These are phyloP conservation scores for Leucosticte australis DNA, from an alignment of 2,113 vertebrate species.

Conservation along the genomic window DNA sequence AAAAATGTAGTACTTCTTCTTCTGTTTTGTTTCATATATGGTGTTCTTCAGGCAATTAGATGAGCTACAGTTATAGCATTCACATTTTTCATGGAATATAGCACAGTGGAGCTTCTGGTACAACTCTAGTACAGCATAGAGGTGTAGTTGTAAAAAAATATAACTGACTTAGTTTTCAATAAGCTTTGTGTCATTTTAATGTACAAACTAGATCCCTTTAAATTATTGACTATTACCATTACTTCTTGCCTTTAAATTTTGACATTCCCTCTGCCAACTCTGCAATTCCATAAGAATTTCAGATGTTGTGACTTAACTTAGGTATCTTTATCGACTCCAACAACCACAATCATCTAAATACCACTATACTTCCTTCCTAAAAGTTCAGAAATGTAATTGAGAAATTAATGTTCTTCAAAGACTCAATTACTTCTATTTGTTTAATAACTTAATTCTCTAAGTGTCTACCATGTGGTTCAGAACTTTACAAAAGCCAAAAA, in stretches of 20 bases:
- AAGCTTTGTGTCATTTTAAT: not conserved
- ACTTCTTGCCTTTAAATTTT: not conserved
- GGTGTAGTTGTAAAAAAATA: not conserved
- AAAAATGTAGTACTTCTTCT: not conserved
- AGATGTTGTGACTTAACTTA: not conserved
- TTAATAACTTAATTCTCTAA: not conserved
- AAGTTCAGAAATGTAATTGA: not conserved
- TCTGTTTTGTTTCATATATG: not conserved
- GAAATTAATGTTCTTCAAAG: not conserved
- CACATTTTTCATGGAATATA: not conserved
- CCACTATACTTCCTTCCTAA: not conserved
- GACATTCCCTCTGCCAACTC: not conserved
- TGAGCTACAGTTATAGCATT: not conserved
- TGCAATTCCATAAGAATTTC: not conserved
- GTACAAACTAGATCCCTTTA: not conserved
- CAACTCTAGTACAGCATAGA: not conserved
- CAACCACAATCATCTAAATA: not conserved
- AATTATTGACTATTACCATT: not conserved
- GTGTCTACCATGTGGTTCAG: not conserved
- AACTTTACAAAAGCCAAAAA: not conserved
- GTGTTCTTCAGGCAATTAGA: not conserved
- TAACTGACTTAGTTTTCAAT: not conserved
- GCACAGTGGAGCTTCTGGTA: accelerated
- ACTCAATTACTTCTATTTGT: not conserved
- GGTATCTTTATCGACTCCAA: not conserved